Base-by-base conservation (phyloP, 2,888 invertebrate species). In the Watsonalla binaria region DNA sequence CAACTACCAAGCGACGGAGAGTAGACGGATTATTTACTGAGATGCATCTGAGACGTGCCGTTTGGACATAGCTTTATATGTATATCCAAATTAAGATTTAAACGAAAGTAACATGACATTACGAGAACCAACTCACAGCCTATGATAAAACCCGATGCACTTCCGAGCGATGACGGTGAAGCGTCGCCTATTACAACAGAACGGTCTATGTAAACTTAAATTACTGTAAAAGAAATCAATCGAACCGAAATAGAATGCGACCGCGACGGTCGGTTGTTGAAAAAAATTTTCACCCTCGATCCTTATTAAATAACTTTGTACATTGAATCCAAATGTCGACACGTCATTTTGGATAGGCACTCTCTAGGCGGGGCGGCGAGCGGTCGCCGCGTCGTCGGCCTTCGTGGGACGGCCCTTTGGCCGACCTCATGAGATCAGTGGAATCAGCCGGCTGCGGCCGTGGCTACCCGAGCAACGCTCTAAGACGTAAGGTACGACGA, bases 271-370 rank as follows among this genome's bases (percentile, higher is more conserved):
- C 86, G 79, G 78, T 79, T 79, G 76, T 80, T 78, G 67, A 75
- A 80, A 84, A 24, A 71, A 80, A 77, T 75, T 78, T 79, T 80
- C 84, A 84, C 82, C 83, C 79, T 82, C 86, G 82, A 84, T 84
- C 84, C 88, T 90, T 90, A 90, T 87, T 84, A 89, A 84, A 90
- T 90, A 89, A 90, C 90, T 91, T 91, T 91, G 91, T 91, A 92
- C 91, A 91, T 91, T 89, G 82, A 85, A 90, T 90, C 90, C 90
- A 91, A 91, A 91, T 83, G 86, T 90, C 86, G 89, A 90, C 89
- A 89, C 88, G 86, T 90, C 86, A 84, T 86, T 85, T 90, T 90
- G 91, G 91, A 91, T 90, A 91, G 91, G 91, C 91, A 91, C 91
- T 91, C 90, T 90, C 86, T 90, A 91, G 91, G 91, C 91, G 91